Conservation (phyloP, 2,113 vertebrate species). For the Grammomys dolichurus region DNA sequence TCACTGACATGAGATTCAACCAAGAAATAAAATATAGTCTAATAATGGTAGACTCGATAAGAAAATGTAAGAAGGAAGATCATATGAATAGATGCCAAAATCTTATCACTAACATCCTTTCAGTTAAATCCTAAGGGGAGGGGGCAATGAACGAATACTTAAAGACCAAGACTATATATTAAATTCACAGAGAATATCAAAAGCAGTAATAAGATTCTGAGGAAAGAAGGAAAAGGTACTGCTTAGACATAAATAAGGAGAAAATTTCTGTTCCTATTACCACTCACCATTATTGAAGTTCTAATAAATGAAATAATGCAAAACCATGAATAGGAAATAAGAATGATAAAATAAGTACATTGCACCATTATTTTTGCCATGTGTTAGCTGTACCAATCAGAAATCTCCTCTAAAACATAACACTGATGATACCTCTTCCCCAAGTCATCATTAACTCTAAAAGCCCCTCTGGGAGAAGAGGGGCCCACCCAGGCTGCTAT, state of each 20-base stretch:
- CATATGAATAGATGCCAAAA: not conserved
- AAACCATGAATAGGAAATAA: not conserved
- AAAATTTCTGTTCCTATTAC: constrained; percentile 5
- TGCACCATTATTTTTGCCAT: not conserved
- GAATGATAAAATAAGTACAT: constrained; percentile 32
- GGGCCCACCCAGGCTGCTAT: not conserved
- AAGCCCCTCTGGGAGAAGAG: not conserved
- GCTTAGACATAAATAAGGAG: not conserved
- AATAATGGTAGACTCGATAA: not conserved
- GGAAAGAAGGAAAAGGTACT: not conserved
- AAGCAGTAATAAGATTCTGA: not conserved
- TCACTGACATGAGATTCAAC: constrained; percentile 1
- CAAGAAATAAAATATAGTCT: not conserved
- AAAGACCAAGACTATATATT: not conserved
- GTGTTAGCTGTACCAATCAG: not conserved
- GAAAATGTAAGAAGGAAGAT: not conserved
- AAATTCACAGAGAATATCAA: not conserved
- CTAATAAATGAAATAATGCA: not conserved
- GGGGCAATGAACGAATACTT: not conserved
- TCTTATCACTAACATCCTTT: not conserved
- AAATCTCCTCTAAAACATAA: not conserved
- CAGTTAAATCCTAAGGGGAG: not conserved
- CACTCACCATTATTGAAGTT: not conserved
- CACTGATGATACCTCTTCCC: not conserved
- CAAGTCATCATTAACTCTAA: not conserved